Percentiles rank a stretch among this genome's conserved stretches.
Conservation (phyloP, 2,888 invertebrate species). For the Nomada hirtipes region DNA sequence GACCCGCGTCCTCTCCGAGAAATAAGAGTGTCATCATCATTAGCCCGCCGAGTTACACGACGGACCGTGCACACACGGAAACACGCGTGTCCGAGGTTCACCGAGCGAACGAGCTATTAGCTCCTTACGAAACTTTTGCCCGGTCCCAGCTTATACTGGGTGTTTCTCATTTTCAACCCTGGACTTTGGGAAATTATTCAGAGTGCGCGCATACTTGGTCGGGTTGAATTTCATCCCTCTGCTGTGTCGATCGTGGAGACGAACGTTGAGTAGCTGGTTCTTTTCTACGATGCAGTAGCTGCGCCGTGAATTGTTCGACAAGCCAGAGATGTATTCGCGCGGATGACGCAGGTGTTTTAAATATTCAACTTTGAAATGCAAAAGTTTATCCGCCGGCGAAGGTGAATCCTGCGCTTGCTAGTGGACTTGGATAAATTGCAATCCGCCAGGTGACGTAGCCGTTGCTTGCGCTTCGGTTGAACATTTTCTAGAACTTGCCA, state of each 20-base stretch:
- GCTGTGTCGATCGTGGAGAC: too few species aligned
- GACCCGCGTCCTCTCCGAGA: slow-evolving; percentile 80
- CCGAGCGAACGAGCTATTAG: slow-evolving; percentile 44
- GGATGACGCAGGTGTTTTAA: slow-evolving; percentile 27
- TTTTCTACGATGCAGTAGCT: not conserved
- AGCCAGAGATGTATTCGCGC: slow-evolving; percentile 11
- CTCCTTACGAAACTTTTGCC: slow-evolving; percentile 40
- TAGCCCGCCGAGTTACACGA: slow-evolving; percentile 82
- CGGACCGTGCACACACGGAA: slow-evolving; percentile 59
- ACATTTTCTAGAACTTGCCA: not conserved
- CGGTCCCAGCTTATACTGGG: not conserved
- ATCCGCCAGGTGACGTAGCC: slow-evolving; percentile 18
- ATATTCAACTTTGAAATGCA: slow-evolving; percentile 58
- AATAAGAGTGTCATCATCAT: slow-evolving; percentile 85
- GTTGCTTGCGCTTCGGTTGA: too few species aligned
- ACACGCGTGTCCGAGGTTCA: slow-evolving; percentile 36
- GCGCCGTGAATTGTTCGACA: slow-evolving; percentile 28
- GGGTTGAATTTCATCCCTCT: too few species aligned
- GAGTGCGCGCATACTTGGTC: too few species aligned
- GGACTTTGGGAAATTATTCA: not conserved
- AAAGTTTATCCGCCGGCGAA: slow-evolving; percentile 33
- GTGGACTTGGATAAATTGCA: slow-evolving; percentile 42
- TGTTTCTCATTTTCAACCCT: not conserved
- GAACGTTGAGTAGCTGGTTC: too few species aligned
- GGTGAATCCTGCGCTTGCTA: slow-evolving; percentile 58